Conservation (phyloP, 2,888 invertebrate genomes). For the Xestia xanthographa region DNA sequence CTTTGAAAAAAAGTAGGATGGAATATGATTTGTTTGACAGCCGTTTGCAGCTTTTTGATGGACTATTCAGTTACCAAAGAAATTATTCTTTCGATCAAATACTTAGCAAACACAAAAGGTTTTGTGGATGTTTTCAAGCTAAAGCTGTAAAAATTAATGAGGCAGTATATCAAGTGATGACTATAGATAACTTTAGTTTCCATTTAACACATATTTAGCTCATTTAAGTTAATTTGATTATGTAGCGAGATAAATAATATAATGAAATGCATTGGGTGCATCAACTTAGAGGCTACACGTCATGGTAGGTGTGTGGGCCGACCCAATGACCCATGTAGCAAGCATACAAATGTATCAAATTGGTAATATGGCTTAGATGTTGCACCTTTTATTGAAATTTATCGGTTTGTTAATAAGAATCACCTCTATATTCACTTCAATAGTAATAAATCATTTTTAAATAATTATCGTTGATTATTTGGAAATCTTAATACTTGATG, state of each 20-base stretch:
- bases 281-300: slow-evolving; percentile 22
- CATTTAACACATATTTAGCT: not conserved
- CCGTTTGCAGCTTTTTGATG: not conserved
- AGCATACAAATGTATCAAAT: slow-evolving; percentile 37
- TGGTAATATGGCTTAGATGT: not conserved
- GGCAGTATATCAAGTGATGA: not conserved
- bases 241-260: slow-evolving; percentile 1
- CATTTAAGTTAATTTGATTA: not conserved
- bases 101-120: not conserved
- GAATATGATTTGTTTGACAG: not conserved
- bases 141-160: not conserved
- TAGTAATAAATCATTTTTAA: not conserved
- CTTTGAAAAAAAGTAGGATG: not conserved
- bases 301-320: slow-evolving; percentile 20
- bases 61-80: not conserved
- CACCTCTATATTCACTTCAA: not conserved
- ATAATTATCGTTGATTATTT: not conserved
- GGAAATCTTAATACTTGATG: too few species aligned
- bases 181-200: not conserved
- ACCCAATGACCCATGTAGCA: slow-evolving; percentile 27
- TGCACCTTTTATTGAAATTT: not conserved
- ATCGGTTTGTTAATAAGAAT: not conserved
- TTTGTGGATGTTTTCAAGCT: not conserved
- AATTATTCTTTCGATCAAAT: not conserved
- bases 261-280: slow-evolving; percentile 47